phyloP scores from a whole-genome alignment of 2,888 invertebrate genomes.

The Ptilodon capucinus region DNA sequence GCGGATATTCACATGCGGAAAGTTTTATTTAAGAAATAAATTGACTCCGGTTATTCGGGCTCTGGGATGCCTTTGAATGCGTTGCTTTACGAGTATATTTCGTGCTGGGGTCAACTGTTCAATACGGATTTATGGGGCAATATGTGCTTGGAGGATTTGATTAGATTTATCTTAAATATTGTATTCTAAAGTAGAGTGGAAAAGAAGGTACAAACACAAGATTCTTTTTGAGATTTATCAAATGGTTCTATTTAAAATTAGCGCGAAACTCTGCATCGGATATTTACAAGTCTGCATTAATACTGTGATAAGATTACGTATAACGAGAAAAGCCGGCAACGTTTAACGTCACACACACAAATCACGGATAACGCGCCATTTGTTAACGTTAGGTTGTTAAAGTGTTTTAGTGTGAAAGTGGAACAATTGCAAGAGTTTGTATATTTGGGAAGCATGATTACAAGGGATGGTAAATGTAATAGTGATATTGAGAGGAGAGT shows the following conservation, averaged over 20 bases:
- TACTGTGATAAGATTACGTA: slow-evolving; percentile 23
- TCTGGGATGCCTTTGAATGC: slow-evolving; percentile 36
- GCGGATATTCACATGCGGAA: slow-evolving; percentile 30
- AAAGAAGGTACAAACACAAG: too few relatives aligned
- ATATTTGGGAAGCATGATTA: too few relatives aligned
- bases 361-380: slow-evolving; percentile 31
- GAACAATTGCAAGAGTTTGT: too few relatives aligned
- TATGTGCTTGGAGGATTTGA: background rate
- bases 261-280: slow-evolving; percentile 6
- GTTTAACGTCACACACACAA: slow-evolving; percentile 25
- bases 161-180: background rate
- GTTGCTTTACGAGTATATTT: slow-evolving; percentile 32
- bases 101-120: slow-evolving; percentile 5
- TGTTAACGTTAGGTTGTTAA: slow-evolving; percentile 30
- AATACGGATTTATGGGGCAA: slow-evolving; percentile 5
- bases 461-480: too few relatives aligned
- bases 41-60: slow-evolving; percentile 32
- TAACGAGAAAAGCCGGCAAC: slow-evolving; percentile 28
- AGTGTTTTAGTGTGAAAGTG: too few relatives aligned
- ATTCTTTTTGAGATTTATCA: too few relatives aligned
- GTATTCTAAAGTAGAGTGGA: background rate
- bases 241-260: background rate
- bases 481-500: too few relatives aligned
- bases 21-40: slow-evolving; percentile 52
- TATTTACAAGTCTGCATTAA: slow-evolving; percentile 26